Base-by-base conservation (phyloP, 2,797 vertebrate genomes). In the Anniella stebbinsi region DNA sequence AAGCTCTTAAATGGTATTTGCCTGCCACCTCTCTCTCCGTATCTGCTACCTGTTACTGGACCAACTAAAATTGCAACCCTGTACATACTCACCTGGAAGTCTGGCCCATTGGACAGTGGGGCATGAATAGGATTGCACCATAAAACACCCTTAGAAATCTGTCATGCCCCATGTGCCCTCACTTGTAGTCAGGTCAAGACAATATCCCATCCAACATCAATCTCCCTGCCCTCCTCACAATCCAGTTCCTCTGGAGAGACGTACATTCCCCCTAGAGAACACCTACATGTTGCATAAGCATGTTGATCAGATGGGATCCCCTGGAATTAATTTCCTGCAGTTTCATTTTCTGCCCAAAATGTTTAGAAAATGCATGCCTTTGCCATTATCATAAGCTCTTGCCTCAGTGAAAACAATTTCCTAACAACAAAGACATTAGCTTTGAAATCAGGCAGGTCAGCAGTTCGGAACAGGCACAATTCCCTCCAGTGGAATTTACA, bases 331-430 rank as follows among this genome's bases (percentile, higher is more conserved):
- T 76, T 85, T 38, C 72, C 76, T 54, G 76, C 25, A 21, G 0
- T 51, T 45, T 63, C 77, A 54, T 69, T 73, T 91, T 69, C 78
- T 54, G 2, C 70, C 83, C 84, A 23, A n/a, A 10, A 87, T 87
- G 85, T 15, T 25, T 28, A 89, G 63, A 13, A 80, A 28, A 86
- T 45, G 30, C 86, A 13, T 63, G 54, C 57, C 77, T 89, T 45
- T 41, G 78, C 78, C 36, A 60, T 73, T 88, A 48, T 25, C 25
- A 51, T 48, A 51, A 8, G 28, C 2, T 91, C 87, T 51, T 48
- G 8, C 66, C 60, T 63, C 91, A 87, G 54, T 78, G 87, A 84
- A 63, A 89, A 87, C 69, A 89, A 92, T 88, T 86, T 76, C 87
- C 84, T 85, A 81, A 63, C 85, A 93, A 28, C 80, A 80, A 2